Base-by-base conservation (phyloP, 2,797 vertebrate genomes). In the Manis crassicaudata region DNA sequence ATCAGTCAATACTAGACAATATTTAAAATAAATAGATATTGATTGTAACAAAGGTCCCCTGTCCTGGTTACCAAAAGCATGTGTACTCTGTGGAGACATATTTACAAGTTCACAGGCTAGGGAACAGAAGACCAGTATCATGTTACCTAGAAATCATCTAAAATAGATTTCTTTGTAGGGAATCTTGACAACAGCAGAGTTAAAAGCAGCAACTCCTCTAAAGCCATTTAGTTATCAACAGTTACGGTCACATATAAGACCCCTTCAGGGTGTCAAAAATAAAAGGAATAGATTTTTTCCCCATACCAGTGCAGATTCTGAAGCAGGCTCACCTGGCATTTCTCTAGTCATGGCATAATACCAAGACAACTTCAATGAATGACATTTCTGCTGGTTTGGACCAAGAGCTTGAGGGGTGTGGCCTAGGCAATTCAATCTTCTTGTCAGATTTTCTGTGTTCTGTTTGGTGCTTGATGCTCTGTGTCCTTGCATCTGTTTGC, bases 21-120 rank as follows among this genome's bases (percentile, higher is more conserved):
- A 79, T 60, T 94, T 95, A 88, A 96, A 94, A 76, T 52, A 3
- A n/a, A 60, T 83, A 86, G n/a, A 32, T 37, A 86, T 3, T 32
- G 84, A 86, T 3, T 32, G 84, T 81, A 80, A 92, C 32, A 75
- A 84, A 84, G 27, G 1, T 40, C 29, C 6, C 13, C n/a, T 52
- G 60, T 21, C 12, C 25, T 16, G 23, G 16, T 86, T 88, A 52
- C 46, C 68, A 96, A 40, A 96, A 92, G 68, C 29, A 83, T 13
- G n/a, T 27, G 9, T 1, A 62, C 13, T 89, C 18, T 20, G 29
- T 60, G 37, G 43, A 83, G 89, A 79, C 25, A 58, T 65, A 79
- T 62, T 93, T 37, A 76, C n/a, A 93, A 89, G 23, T 37, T 43
- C 32, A 67, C 3, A 52, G 58, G 20, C 18, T 52, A 90, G 32